Evolutionary conservation across 1,140 invertebrate species (phyloP).

Genomic region (Drosophila saltans): DNA sequence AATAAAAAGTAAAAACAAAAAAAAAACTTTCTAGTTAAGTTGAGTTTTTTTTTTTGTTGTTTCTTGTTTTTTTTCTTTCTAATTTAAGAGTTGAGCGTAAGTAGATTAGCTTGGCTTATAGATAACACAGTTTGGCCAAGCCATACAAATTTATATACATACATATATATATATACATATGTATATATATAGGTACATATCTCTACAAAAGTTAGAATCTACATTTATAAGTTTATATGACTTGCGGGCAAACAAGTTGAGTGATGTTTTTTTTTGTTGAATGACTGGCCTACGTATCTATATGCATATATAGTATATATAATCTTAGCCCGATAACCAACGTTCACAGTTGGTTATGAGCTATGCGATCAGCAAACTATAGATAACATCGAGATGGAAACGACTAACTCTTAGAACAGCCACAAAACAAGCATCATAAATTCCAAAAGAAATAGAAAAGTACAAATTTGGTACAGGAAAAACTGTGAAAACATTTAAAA

Average conservation of each 20-base stretch:
- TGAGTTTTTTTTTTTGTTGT: not conserved
- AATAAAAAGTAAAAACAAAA: constrained; percentile 1
- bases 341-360: not conserved
- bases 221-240: constrained; percentile 14
- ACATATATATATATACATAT: not conserved
- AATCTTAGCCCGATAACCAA: not conserved
- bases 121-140: constrained; percentile 15
- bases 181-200: not conserved
- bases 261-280: constrained; percentile 7
- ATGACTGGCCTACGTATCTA: constrained; percentile 3
- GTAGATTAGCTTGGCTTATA: constrained; percentile 16
- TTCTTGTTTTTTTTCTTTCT: not conserved
- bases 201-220: constrained; percentile 4
- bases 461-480: no score
- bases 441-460: no score
- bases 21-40: constrained; percentile 3
- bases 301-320: not conserved
- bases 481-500: no score
- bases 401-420: not conserved
- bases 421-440: no score
- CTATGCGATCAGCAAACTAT: constrained; percentile 6
- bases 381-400: not conserved
- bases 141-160: not conserved
- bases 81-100: constrained; percentile 4
- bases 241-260: constrained; percentile 10